These are phyloP conservation scores for Parazoanthus darwini DNA, from an alignment of 92 coral and sea anemone genomes.

Conservation along the genomic window DNA sequence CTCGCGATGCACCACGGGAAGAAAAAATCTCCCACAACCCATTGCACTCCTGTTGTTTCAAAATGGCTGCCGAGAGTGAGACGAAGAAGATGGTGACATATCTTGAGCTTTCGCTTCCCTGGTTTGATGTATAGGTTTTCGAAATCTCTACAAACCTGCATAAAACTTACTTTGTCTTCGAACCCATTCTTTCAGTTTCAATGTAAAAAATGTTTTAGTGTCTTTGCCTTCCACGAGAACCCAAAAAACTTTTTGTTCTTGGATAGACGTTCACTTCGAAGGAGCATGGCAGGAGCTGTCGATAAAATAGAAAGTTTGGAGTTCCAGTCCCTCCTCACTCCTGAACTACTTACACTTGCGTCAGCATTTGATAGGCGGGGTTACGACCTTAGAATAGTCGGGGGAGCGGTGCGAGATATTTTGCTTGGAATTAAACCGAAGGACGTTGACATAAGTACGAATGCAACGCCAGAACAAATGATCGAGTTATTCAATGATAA, in stretches of 20 bases:
- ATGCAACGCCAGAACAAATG: constrained; percentile 94
- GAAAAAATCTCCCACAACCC: too few species aligned
- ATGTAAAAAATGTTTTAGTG: neutral
- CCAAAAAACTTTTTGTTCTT: neutral
- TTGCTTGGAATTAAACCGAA: constrained; percentile 77
- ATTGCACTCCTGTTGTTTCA: constrained; percentile 1
- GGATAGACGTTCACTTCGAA: neutral
- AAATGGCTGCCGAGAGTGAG: neutral
- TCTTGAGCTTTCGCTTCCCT: neutral
- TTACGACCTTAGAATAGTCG: constrained; percentile 88
- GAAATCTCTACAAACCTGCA: neutral
- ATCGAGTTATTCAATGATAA: constrained; percentile 69
- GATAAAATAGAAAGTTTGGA: constrained; percentile 64
- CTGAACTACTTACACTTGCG: constrained; percentile 70
- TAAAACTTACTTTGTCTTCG: neutral
- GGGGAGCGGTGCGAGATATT: constrained; percentile 96
- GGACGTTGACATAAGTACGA: constrained; percentile 91
- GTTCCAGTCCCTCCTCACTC: constrained; percentile 76
- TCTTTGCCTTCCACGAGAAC: neutral
- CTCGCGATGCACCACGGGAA: too few species aligned
- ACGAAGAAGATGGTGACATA: neutral
- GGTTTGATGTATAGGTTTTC: constrained; percentile 21
- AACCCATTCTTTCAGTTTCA: neutral
- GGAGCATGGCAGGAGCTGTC: constrained; percentile 50
- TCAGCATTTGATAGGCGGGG: constrained; percentile 72